These are phyloP conservation scores for Nicator chloris DNA, from an alignment of 2,113 vertebrate genomes.

Conservation along the genomic window DNA sequence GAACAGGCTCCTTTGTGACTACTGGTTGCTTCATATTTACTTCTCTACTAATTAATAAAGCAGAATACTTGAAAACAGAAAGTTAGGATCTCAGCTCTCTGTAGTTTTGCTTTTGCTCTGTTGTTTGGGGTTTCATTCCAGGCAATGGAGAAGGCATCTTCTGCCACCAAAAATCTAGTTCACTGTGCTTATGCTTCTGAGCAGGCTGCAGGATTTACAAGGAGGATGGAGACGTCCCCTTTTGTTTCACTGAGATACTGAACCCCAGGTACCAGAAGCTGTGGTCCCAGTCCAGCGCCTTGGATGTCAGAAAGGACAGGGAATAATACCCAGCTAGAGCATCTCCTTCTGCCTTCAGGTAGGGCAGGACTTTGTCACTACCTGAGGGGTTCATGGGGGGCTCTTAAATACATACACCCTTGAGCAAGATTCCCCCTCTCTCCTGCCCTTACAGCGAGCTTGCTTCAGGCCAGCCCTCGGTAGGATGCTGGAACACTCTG, in stretches of 20 bases:
- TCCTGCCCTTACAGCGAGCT: not conserved
- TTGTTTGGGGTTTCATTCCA: not conserved
- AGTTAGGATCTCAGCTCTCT: not conserved
- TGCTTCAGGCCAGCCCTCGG: rapidly evolving
- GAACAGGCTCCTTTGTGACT: not conserved
- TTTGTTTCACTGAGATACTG: not conserved
- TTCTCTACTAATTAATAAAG: not conserved
- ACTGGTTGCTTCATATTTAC: not conserved
- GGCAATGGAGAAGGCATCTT: rapidly evolving
- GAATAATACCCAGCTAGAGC: not conserved
- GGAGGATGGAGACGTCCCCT: not conserved
- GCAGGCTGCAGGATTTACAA: not conserved
- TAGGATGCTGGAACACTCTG: rapidly evolving
- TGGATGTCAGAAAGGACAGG: not conserved
- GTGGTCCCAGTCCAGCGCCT: not conserved
- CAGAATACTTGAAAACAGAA: not conserved
- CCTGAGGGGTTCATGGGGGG: not conserved
- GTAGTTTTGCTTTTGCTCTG: not conserved
- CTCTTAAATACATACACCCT: rapidly evolving
- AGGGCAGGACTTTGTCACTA: not conserved
- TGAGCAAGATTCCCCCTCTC: not conserved
- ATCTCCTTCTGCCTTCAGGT: not conserved
- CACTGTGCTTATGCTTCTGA: not conserved
- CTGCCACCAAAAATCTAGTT: not conserved
- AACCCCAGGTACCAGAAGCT: not conserved